These are phyloP conservation scores for Podilymbus podiceps DNA, from an alignment of 2,113 vertebrate species.

Conservation along the genomic window DNA sequence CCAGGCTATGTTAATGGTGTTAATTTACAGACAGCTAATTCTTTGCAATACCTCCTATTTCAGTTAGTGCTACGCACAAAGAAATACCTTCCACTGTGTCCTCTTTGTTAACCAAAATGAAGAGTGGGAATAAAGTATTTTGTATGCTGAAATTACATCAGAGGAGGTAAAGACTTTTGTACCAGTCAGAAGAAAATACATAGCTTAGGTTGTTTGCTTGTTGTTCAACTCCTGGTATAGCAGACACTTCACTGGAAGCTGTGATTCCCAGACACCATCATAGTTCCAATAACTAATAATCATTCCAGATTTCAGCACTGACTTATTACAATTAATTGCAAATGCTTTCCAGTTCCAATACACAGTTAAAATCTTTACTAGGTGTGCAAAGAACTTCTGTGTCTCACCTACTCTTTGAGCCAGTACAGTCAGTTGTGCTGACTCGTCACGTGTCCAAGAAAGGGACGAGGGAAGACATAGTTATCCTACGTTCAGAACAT, in stretches of 20 bases:
- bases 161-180: not conserved
- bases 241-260: not conserved
- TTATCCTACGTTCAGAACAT: not conserved
- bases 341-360: not conserved
- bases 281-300: not conserved
- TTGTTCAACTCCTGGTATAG: not conserved
- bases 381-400: not conserved
- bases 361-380: not conserved
- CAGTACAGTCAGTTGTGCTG: not conserved
- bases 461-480: not conserved
- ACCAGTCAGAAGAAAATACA: not conserved
- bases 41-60: not conserved
- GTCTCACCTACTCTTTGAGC: not conserved
- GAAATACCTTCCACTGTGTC: not conserved
- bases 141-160: not conserved
- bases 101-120: not conserved
- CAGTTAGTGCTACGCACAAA: not conserved
- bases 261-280: not conserved
- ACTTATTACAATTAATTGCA: not conserved
- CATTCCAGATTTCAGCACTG: not conserved
- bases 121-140: not conserved
- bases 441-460: not conserved
- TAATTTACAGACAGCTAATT: not conserved
- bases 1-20: not conserved
- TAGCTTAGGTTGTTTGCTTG: not conserved